These are phyloP conservation scores for Lepisosteus osseus DNA, from an alignment of 2,113 vertebrate species.

Conservation along the genomic window DNA sequence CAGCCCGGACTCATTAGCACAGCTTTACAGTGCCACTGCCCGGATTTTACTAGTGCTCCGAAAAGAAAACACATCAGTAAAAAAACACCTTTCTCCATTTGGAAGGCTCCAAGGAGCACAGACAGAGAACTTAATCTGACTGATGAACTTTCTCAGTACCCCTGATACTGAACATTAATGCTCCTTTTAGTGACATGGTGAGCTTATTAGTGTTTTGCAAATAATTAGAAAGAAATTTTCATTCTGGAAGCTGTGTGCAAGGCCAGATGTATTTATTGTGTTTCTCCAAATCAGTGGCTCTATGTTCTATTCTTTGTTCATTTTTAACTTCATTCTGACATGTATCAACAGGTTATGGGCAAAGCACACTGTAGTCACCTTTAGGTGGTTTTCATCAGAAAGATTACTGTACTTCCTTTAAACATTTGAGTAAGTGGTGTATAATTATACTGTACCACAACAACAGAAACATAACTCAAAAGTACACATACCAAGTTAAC, in stretches of 20 bases:
- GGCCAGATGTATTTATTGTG: neutral
- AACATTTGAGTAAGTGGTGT: neutral
- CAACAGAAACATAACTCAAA: neutral
- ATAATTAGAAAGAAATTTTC: neutral
- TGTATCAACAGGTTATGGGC: neutral
- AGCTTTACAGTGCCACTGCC: no score
- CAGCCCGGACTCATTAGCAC: slow-evolving; percentile 1
- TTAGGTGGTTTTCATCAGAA: neutral
- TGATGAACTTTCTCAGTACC: neutral
- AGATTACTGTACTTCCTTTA: neutral
- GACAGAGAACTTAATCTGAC: neutral
- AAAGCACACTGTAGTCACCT: neutral
- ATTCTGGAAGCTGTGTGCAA: neutral
- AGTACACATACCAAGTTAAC: neutral
- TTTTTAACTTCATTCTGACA: neutral
- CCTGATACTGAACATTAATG: neutral
- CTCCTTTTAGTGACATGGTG: neutral
- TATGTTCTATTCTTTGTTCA: no score
- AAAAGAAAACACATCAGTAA: neutral
- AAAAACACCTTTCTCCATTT: slow-evolving; percentile 1
- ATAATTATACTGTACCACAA: slow-evolving; percentile 8
- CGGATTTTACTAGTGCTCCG: neutral
- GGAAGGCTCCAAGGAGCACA: slow-evolving; percentile 1
- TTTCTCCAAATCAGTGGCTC: no score
- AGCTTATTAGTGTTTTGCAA: neutral